Evolutionary conservation across 2,797 vertebrate genomes (phyloP).

Genomic region (Tokudaia tokunoshimensis): DNA sequence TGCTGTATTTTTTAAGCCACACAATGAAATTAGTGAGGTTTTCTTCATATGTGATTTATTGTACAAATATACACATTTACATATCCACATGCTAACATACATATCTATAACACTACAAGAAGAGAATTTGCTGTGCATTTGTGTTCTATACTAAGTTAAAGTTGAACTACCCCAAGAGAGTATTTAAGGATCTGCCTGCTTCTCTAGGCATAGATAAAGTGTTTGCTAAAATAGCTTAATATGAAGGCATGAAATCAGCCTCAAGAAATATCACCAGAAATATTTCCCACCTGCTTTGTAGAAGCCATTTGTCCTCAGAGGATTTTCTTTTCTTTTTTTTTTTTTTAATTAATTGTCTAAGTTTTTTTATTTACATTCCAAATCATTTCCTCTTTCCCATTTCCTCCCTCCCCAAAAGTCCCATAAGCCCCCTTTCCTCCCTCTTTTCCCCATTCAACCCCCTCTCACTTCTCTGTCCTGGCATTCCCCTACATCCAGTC

Average conservation of each 20-base stretch:
- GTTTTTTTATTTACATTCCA: no score
- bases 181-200: not conserved
- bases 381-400: no score
- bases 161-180: not conserved
- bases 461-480: no score
- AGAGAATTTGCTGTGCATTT: not conserved
- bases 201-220: not conserved
- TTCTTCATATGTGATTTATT: not conserved
- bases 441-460: no score
- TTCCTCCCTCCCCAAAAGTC: no score
- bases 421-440: no score
- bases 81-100: not conserved
- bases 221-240: constrained; percentile 23
- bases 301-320: constrained; percentile 21
- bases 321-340: not conserved
- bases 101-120: not conserved
- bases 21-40: not conserved
- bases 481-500: no score
- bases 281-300: not conserved
- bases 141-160: not conserved
- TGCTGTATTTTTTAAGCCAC: not conserved
- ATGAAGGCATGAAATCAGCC: not conserved
- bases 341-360: no score
- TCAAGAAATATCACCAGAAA: not conserved
- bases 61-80: not conserved